Percentiles rank a stretch among this genome's conserved stretches.
These are phyloP conservation scores for Falco biarmicus DNA, from an alignment of 2,797 vertebrate species.

Conservation along the genomic window DNA sequence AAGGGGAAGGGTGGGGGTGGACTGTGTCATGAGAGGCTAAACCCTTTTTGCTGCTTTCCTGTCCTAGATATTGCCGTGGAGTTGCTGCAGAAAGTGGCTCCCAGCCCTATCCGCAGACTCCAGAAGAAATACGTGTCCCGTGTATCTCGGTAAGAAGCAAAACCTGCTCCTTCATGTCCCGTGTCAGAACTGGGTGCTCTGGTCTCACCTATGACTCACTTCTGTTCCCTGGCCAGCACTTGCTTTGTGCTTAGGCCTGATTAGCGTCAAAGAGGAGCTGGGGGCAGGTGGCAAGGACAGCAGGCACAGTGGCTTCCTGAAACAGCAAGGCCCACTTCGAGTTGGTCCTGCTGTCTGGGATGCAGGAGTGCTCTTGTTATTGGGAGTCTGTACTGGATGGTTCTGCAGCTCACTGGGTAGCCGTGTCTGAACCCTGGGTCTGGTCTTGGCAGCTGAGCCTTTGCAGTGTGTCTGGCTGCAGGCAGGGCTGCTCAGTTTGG, in stretches of 20 bases:
- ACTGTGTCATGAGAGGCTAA: not conserved
- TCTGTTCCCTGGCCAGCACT: not conserved
- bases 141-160: slow-evolving; percentile 87
- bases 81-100: slow-evolving; percentile 95
- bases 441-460: not conserved
- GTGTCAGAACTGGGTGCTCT: not conserved
- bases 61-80: slow-evolving; percentile 94
- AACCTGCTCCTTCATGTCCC: not conserved
- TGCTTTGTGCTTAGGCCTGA: not conserved
- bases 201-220: not conserved
- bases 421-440: not conserved
- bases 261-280: not conserved
- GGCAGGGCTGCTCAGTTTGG: not conserved
- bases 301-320: not conserved
- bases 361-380: not conserved
- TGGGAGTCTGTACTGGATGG: not conserved
- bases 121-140: slow-evolving; percentile 97
- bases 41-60: not conserved
- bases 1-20: slow-evolving; percentile 4
- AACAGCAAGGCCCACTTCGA: not conserved
- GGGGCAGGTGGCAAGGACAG: not conserved
- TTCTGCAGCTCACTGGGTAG: not conserved
- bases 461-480: not conserved
- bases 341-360: not conserved
- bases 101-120: slow-evolving; percentile 93